phyloP scores from a whole-genome alignment of 2,797 vertebrate species.

The Pseudochaenichthys georgianus region DNA sequence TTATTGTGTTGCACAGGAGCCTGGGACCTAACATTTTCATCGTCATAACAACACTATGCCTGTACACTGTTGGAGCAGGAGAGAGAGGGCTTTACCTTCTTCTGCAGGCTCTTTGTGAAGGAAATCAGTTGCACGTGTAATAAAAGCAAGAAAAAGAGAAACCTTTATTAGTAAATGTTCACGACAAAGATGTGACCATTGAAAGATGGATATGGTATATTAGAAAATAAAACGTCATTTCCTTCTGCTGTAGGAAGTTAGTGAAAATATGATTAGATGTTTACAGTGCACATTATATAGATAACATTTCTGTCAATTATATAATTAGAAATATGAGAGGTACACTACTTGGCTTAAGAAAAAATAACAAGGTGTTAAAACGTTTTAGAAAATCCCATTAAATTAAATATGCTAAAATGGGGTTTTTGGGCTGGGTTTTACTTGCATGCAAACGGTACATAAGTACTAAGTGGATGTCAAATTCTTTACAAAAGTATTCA shows the following conservation, averaged over 20 bases:
- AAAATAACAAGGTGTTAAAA: background rate
- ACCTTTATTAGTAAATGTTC: too few relatives aligned
- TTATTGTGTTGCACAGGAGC: too few relatives aligned
- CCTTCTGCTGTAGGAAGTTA: slow-evolving; percentile 46
- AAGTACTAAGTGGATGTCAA: background rate
- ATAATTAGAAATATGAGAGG: too few relatives aligned
- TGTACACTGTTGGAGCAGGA: too few relatives aligned
- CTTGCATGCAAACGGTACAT: too few relatives aligned
- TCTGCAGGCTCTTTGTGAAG: too few relatives aligned
- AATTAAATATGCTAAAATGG: background rate
- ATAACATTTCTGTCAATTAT: background rate
- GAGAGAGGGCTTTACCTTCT: too few relatives aligned
- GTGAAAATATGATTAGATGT: slow-evolving; percentile 27
- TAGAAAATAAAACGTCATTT: slow-evolving; percentile 14
- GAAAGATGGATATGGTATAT: background rate
- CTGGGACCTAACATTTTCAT: too few relatives aligned
- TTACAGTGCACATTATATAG: background rate
- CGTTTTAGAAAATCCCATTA: background rate
- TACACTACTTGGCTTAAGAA: background rate
- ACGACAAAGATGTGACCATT: background rate
- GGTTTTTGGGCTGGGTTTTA: too few relatives aligned
- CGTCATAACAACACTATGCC: too few relatives aligned
- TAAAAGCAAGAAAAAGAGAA: too few relatives aligned
- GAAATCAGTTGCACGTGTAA: too few relatives aligned
- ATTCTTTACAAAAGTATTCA: slow-evolving; percentile 22